Evolutionary conservation across 2,113 vertebrate genomes (phyloP).

Genomic region (Poicephalus meyeri): DNA sequence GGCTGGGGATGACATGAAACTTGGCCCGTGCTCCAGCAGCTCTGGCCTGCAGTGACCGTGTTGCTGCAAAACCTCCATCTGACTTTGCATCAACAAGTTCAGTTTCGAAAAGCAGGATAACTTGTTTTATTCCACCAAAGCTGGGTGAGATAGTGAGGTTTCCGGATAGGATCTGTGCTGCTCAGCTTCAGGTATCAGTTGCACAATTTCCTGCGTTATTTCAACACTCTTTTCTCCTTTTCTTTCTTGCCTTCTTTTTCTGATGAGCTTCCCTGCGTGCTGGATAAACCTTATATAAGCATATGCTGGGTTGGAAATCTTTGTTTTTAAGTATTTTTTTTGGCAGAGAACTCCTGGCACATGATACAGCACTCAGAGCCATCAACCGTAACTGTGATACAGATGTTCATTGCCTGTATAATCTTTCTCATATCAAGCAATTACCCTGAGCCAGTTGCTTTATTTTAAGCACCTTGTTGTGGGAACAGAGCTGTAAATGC

Average conservation of each 20-base stretch:
- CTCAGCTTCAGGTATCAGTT: slow-evolving; percentile 58
- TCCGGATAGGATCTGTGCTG: slow-evolving; percentile 8
- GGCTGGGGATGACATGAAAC: not conserved
- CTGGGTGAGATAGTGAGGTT: slow-evolving; percentile 8
- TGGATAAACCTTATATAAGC: slow-evolving; percentile 47
- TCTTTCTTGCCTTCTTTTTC: not conserved
- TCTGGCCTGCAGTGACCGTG: not conserved
- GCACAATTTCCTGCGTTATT: slow-evolving; percentile 64
- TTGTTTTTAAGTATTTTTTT: slow-evolving; percentile 43
- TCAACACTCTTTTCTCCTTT: slow-evolving; percentile 21
- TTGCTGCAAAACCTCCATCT: not conserved
- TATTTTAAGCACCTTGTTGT: slow-evolving; percentile 70
- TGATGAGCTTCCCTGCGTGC: slow-evolving; percentile 32
- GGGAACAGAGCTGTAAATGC: slow-evolving; percentile 43
- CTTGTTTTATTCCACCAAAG: not conserved
- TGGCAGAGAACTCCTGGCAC: slow-evolving; percentile 59
- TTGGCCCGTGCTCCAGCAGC: not conserved
- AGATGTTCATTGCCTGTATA: slow-evolving; percentile 66
- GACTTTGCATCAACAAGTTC: not conserved
- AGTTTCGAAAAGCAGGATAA: not conserved
- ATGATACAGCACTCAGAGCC: slow-evolving; percentile 46
- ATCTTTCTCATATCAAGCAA: slow-evolving; percentile 66
- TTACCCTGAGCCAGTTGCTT: slow-evolving; percentile 54
- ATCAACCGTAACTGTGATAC: slow-evolving; percentile 64
- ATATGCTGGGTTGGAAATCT: slow-evolving; percentile 9